A percentile compares a stretch with the other conserved stretches of the same genome.
These are phyloP conservation scores for Oxyura jamaicensis DNA, from an alignment of 2,113 vertebrate species.

Conservation along the genomic window DNA sequence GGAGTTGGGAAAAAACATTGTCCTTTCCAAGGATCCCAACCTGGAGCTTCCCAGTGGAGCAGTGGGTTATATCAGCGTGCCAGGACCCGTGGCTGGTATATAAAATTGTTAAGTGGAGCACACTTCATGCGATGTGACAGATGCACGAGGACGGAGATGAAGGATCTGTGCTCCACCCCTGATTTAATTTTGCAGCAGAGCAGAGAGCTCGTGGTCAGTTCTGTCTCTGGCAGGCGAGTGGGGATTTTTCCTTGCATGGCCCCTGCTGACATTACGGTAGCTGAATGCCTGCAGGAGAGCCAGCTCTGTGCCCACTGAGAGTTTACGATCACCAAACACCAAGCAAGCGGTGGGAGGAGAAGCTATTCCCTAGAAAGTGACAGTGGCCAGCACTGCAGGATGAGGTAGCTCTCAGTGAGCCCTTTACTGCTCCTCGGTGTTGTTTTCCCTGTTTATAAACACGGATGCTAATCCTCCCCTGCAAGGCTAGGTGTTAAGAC, in stretches of 20 bases:
- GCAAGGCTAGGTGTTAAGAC: background rate
- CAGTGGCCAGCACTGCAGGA: background rate
- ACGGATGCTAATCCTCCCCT: background rate
- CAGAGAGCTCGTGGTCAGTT: background rate
- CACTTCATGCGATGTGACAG: background rate
- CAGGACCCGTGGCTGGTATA: background rate
- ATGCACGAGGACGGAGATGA: background rate
- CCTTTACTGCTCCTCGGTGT: background rate
- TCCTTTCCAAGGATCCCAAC: background rate
- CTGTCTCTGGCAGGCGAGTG: fast-evolving
- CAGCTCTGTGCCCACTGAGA: background rate
- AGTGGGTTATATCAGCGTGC: background rate
- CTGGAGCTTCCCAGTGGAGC: background rate
- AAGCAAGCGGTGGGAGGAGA: background rate
- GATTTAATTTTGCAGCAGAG: background rate
- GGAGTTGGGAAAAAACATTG: background rate
- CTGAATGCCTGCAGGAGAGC: fast-evolving
- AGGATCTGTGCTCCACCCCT: background rate
- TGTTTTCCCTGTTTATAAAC: background rate
- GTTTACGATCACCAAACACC: background rate
- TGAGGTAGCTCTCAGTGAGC: background rate
- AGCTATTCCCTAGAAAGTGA: background rate
- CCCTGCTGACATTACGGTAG: fast-evolving
- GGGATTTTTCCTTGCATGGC: background rate
- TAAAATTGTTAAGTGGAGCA: background rate